A percentile compares a stretch with the other conserved stretches of the same genome.
Evolutionary conservation across 2,797 vertebrate species (phyloP).

Genomic region (Serranus cabrilla): DNA sequence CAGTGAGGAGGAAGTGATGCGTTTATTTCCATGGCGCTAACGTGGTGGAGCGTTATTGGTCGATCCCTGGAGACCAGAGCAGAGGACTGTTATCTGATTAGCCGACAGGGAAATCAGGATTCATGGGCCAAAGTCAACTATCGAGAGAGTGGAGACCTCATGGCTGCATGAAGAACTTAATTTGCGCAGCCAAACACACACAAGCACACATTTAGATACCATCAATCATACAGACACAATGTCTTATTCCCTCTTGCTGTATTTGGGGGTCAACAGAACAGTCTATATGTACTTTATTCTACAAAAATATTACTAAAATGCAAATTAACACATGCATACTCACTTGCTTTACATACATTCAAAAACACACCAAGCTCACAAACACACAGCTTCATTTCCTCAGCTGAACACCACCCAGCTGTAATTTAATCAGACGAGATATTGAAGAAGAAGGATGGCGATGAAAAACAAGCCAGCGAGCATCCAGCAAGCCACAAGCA

Average conservation of each 20-base stretch:
- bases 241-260: not conserved
- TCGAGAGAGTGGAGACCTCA: constrained; percentile 41
- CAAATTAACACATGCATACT: not conserved
- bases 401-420: constrained; percentile 52
- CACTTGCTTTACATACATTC: not conserved
- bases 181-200: constrained; percentile 38
- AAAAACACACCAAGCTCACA: not conserved
- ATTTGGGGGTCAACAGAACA: not conserved
- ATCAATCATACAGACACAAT: constrained; percentile 4
- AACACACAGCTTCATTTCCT: constrained; percentile 60
- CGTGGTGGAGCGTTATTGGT: constrained; percentile 57
- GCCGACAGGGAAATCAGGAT: constrained; percentile 63
- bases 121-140: constrained; percentile 62
- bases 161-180: constrained; percentile 39
- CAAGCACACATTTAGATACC: not conserved
- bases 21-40: constrained; percentile 60
- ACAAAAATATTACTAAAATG: not conserved
- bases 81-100: constrained; percentile 75
- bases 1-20: constrained; percentile 40
- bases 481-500: constrained; percentile 46
- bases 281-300: not conserved
- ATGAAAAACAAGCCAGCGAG: constrained; percentile 55
- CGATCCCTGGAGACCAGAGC: constrained; percentile 61
- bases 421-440: constrained; percentile 73
- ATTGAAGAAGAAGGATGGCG: constrained; percentile 48